Conservation (phyloP, 2,113 vertebrate genomes). For the Chaetodon trifascialis region DNA sequence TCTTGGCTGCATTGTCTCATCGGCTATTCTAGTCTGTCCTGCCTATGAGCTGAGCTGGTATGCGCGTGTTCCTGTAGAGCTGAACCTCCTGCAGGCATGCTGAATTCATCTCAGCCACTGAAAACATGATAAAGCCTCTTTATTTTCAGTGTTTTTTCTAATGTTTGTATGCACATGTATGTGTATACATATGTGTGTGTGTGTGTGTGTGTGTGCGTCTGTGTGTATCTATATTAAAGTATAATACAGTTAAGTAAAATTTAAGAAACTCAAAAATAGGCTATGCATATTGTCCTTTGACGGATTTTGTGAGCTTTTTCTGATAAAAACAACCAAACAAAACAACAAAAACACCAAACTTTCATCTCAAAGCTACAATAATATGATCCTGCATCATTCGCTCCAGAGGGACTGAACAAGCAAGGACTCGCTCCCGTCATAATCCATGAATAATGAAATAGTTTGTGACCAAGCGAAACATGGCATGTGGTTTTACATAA, state of each 20-base stretch:
- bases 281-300: not conserved
- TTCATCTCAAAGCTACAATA: not conserved
- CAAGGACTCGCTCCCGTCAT: not conserved
- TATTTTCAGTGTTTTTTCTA: not conserved
- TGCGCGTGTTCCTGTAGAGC: conserved; percentile 13
- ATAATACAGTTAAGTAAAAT: not conserved
- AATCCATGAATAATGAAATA: not conserved
- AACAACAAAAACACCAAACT: not conserved
- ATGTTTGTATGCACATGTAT: no score
- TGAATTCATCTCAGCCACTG: not conserved
- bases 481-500: not conserved
- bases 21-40: conserved; percentile 31
- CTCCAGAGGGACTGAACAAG: conserved; percentile 8
- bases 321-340: no score
- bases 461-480: not conserved
- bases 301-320: not conserved
- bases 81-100: not conserved
- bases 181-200: no score
- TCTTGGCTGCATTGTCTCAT: conserved; percentile 11
- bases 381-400: not conserved
- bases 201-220: no score
- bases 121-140: not conserved
- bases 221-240: not conserved
- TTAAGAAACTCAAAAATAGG: not conserved
- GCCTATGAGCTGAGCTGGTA: conserved; percentile 9